These are phyloP conservation scores for Lordiphosa mommai DNA, from an alignment of 1,140 invertebrate species.

Conservation along the genomic window DNA sequence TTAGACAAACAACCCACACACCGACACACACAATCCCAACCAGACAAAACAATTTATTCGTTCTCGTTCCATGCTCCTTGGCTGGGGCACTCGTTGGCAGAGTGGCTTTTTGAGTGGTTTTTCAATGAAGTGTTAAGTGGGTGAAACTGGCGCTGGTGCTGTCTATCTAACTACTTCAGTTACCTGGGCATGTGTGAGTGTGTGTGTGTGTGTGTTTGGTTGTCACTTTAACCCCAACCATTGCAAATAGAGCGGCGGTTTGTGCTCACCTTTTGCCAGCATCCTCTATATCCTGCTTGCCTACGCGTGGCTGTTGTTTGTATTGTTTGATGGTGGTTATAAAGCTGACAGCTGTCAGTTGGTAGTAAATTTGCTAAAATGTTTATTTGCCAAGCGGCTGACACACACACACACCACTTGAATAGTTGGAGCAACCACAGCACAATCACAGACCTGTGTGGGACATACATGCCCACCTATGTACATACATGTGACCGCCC, in stretches of 20 bases:
- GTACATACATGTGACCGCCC: constrained; percentile 23
- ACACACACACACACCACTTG: constrained; percentile 20
- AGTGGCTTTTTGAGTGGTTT: constrained; percentile 74
- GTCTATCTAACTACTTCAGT: constrained; percentile 37
- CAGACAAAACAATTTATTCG: constrained; percentile 36
- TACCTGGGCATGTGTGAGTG: constrained; percentile 8
- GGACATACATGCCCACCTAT: constrained; percentile 28
- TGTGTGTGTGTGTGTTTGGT: constrained; percentile 46
- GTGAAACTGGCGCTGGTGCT: constrained; percentile 43
- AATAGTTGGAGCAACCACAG: neutral
- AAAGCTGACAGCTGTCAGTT: constrained; percentile 79
- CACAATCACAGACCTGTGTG: constrained; percentile 53
- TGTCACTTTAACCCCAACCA: constrained; percentile 41
- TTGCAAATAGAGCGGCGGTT: constrained; percentile 60
- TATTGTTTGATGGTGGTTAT: constrained; percentile 77
- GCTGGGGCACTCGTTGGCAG: constrained; percentile 37
- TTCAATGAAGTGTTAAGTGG: constrained; percentile 79
- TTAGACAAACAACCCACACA: neutral
- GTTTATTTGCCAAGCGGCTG: constrained; percentile 76
- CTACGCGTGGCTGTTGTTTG: constrained; percentile 8
- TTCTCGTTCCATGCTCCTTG: constrained; percentile 7
- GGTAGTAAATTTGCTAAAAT: constrained; percentile 77
- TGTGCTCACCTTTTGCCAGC: constrained; percentile 51
- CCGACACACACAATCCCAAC: constrained; percentile 15
- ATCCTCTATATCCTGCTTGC: constrained; percentile 10